Evolutionary conservation across 2,888 invertebrate genomes (phyloP), one percentile per base, ranked within the genome.

Genomic region (Campopleginae sp.): DNA sequence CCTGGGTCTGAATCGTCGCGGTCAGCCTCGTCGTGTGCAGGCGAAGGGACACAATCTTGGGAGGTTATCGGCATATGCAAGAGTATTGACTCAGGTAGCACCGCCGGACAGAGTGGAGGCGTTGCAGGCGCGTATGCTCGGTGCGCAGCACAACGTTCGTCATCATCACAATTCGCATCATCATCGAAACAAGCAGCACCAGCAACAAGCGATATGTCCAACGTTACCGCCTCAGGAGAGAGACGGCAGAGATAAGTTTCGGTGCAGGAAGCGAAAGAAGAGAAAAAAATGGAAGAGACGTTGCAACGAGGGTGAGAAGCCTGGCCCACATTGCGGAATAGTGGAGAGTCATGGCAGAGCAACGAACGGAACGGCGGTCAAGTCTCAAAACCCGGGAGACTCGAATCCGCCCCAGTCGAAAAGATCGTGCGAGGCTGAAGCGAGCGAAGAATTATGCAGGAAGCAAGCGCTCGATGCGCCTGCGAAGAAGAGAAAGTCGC

Each of bases 1-100:
- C 94, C 94, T 98, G 94, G 98, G 97, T 87, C 94, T 98, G 88
- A 96, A 97, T 94, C 95, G 96, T 88, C 94, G 95, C 87, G 97
- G 97, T 38, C 95, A 95, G 91, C 95, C 97, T 89, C 95, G 97
- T 84, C 96, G 96, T 90, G 96, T 97, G 87, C 96, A 96, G 94
- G 95, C 97, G 87, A 96, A 96, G 82, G 95, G 95, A 80, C 95
- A 94, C 89, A 93, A 90, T 95, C 95, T 97, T 87, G 97, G 97
- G 71, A 96, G 96, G 92, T 95, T 97, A 87, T 96, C 97, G 81
- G 95, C 96, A 33, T 97, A 97, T 93, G 96, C 97, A 82, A 95
- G 96, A 87, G 96, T 97, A 70, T 94, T 96, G 84, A 96, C 96
- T 85, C 95, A 95, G 90, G 94, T 95, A 78, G 96, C 95, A 83